phyloP scores from a whole-genome alignment of 2,113 vertebrate species.

The Pongo pygmaeus region DNA sequence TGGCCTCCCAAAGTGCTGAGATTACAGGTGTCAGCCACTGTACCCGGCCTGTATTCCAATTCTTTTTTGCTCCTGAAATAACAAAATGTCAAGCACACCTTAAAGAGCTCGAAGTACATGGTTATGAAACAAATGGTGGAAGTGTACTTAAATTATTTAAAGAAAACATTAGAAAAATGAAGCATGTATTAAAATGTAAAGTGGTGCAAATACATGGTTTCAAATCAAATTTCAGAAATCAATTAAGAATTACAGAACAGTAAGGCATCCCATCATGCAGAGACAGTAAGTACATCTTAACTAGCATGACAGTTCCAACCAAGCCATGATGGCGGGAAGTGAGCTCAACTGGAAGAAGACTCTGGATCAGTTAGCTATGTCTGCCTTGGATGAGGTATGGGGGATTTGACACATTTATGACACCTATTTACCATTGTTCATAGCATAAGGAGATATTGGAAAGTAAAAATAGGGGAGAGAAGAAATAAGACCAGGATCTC shows the following conservation, averaged over 20 bases:
- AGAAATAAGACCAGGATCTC: neutral
- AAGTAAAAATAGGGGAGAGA: neutral
- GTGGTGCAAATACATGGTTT: neutral
- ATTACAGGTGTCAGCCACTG: too few relatives aligned
- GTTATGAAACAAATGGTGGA: neutral
- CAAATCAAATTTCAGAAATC: neutral
- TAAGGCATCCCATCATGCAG: neutral
- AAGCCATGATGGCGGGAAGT: neutral
- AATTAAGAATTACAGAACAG: neutral
- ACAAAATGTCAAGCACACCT: neutral
- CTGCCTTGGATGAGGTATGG: neutral
- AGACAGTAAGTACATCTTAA: neutral
- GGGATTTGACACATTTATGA: neutral
- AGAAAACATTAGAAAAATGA: neutral
- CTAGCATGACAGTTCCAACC: neutral
- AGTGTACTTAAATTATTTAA: neutral
- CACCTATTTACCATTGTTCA: neutral
- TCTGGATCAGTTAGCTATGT: too few relatives aligned
- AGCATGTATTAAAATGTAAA: neutral
- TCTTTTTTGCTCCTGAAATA: neutral
- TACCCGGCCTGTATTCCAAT: neutral
- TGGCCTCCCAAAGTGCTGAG: too few relatives aligned
- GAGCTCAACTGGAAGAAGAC: neutral
- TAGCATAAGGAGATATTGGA: neutral
- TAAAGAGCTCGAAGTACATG: neutral